A percentile compares a stretch with the other conserved stretches of the same genome.
Conservation (phyloP, 2,888 invertebrate genomes). For the Dolomedes plantarius region DNA sequence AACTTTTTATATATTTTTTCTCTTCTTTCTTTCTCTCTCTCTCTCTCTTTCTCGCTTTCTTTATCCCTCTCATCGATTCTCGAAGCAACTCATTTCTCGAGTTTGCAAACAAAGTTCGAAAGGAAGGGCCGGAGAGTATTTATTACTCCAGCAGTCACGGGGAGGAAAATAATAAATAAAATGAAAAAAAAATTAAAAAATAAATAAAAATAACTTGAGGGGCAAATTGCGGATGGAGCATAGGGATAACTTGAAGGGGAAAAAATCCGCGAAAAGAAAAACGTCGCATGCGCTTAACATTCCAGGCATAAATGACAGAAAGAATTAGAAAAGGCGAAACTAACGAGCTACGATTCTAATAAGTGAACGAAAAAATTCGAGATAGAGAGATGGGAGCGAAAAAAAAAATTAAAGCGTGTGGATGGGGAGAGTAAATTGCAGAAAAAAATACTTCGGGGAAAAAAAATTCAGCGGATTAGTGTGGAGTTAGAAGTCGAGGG, state of each 20-base stretch:
- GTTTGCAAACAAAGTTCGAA: constrained; percentile 58
- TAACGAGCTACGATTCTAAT: constrained; percentile 62
- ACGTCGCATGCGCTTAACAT: constrained; percentile 29
- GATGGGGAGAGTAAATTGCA: constrained; percentile 29
- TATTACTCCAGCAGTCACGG: constrained; percentile 31
- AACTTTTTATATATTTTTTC: not conserved
- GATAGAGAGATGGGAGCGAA: constrained; percentile 15
- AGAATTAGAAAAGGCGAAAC: constrained; percentile 46
- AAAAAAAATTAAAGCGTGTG: constrained; percentile 31
- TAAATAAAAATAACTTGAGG: constrained; percentile 33
- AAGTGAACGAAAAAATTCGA: constrained; percentile 22
- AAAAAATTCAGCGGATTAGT: constrained; percentile 32
- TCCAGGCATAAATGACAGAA: constrained; percentile 22
- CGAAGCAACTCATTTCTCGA: constrained; percentile 45
- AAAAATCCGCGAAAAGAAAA: constrained; percentile 22
- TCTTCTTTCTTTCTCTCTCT: not conserved
- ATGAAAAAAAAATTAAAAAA: constrained; percentile 8
- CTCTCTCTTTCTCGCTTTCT: not conserved
- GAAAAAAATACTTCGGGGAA: not conserved
- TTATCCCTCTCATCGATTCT: constrained; percentile 33
- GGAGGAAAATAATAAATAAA: not conserved
- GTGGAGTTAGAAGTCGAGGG: constrained; percentile 19
- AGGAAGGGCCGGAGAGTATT: constrained; percentile 36
- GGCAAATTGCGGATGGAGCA: constrained; percentile 47
- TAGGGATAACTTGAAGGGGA: constrained; percentile 29